Conservation (phyloP, 2,888 invertebrate species). For the Diloba caeruleocephala region DNA sequence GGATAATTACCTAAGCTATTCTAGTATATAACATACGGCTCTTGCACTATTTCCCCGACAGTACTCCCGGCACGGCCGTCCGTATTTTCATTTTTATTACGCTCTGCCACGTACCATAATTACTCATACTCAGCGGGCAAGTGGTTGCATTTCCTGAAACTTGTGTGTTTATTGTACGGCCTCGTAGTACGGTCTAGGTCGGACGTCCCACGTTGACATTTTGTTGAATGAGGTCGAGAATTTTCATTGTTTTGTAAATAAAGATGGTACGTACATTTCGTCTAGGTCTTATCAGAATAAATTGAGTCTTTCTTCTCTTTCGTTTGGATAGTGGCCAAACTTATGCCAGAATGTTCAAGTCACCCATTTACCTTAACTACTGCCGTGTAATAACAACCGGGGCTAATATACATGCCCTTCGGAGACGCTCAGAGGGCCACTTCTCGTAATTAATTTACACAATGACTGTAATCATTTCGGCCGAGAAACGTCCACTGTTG, state of each 20-base stretch:
- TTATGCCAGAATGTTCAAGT: no score
- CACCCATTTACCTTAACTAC: no score
- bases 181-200: slow-evolving; percentile 36
- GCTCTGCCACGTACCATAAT: slow-evolving; percentile 54
- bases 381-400: no score
- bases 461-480: no score
- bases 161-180: slow-evolving; percentile 38
- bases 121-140: slow-evolving; percentile 39
- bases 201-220: slow-evolving; percentile 16
- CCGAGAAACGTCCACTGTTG: no score
- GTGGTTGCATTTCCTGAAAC: slow-evolving; percentile 59
- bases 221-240: slow-evolving; percentile 12
- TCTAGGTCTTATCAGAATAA: no score
- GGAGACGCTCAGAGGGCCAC: no score
- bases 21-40: slow-evolving; percentile 8
- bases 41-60: slow-evolving; percentile 18
- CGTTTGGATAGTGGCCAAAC: no score
- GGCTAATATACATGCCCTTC: no score
- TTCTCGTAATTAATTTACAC: no score
- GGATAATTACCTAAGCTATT: slow-evolving; percentile 5
- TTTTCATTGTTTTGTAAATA: slow-evolving; percentile 6
- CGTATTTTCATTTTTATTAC: slow-evolving; percentile 32
- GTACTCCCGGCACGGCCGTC: slow-evolving; percentile 7
- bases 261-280: no score
- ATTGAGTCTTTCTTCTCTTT: no score